A percentile compares a stretch with the other conserved stretches of the same genome.
These are phyloP conservation scores for Hypsopygia costalis DNA, from an alignment of 2,888 invertebrate species.

Conservation along the genomic window DNA sequence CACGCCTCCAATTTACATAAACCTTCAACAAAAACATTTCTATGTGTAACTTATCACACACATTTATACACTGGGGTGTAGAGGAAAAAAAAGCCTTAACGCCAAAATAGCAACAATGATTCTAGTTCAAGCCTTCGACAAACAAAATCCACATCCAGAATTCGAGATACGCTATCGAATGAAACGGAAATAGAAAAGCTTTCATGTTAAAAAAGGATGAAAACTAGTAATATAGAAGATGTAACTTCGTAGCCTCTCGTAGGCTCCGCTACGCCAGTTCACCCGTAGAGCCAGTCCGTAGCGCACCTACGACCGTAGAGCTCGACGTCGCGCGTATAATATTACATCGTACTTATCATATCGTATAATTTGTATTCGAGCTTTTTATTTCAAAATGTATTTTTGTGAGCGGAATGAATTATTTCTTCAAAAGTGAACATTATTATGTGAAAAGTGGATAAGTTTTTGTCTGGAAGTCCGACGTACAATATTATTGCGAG, in stretches of 20 bases:
- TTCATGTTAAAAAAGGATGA: constrained; percentile 23
- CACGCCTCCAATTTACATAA: constrained; percentile 21
- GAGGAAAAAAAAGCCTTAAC: constrained; percentile 29
- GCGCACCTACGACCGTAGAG: constrained; percentile 47
- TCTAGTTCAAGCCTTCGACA: constrained; percentile 57
- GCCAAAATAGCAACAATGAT: constrained; percentile 63
- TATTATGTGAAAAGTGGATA: constrained; percentile 78
- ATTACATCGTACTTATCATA: constrained; percentile 13
- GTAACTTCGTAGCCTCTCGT: constrained; percentile 38
- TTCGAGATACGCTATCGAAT: constrained; percentile 45
- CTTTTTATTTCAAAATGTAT: constrained; percentile 24
- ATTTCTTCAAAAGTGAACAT: constrained; percentile 39
- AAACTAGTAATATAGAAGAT: constrained; percentile 17
- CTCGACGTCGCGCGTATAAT: constrained; percentile 17
- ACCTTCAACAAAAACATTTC: background rate
- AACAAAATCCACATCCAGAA: constrained; percentile 52
- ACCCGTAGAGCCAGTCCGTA: constrained; percentile 53
- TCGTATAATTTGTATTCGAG: too few species aligned
- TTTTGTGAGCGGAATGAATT: constrained; percentile 38
- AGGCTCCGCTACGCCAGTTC: constrained; percentile 55
- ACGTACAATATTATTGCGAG: constrained; percentile 78
- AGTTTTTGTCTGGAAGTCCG: constrained; percentile 60
- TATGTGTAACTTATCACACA: constrained; percentile 11
- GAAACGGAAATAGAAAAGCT: constrained; percentile 30
- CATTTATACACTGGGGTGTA: constrained; percentile 10